Conservation (phyloP, 2,113 vertebrate species). For the Asarcornis scutulata region DNA sequence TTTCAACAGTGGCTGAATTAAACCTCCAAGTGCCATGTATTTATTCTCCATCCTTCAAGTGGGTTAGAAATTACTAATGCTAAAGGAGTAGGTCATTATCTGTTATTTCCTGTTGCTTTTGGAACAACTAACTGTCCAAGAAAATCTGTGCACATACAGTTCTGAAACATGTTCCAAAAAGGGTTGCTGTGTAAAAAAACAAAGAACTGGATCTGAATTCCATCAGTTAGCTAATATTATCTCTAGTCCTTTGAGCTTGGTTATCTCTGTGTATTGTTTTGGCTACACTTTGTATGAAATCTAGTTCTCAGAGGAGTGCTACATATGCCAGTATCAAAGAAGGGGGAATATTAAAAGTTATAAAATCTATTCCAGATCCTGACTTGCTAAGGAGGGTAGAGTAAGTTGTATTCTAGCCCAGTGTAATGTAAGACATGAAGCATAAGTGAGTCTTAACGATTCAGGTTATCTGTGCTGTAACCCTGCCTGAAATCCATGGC, state of each 20-base stretch:
- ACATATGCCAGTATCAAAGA: background rate
- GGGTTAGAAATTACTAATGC: conserved; percentile 38
- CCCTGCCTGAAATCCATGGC: background rate
- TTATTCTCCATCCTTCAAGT: background rate
- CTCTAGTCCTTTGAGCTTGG: background rate
- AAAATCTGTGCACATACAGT: conserved; percentile 23
- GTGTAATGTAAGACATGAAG: background rate
- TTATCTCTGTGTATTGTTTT: background rate
- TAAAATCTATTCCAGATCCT: background rate
- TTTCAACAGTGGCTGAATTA: background rate
- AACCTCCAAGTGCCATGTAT: background rate
- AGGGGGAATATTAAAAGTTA: background rate
- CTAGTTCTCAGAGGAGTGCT: background rate
- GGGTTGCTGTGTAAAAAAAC: conserved; percentile 25
- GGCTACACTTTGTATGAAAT: background rate
- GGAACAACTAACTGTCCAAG: conserved; percentile 43
- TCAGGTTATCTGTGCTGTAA: background rate
- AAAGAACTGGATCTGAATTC: background rate
- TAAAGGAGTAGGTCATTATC: conserved; percentile 47
- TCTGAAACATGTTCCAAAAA: conserved; percentile 46
- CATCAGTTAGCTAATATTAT: background rate
- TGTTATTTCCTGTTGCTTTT: conserved; percentile 76
- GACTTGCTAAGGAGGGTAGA: background rate
- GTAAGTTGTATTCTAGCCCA: background rate
- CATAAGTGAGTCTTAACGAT: background rate